Evolutionary conservation across 2,113 vertebrate species (phyloP).

Genomic region (Eulemur macaco): DNA sequence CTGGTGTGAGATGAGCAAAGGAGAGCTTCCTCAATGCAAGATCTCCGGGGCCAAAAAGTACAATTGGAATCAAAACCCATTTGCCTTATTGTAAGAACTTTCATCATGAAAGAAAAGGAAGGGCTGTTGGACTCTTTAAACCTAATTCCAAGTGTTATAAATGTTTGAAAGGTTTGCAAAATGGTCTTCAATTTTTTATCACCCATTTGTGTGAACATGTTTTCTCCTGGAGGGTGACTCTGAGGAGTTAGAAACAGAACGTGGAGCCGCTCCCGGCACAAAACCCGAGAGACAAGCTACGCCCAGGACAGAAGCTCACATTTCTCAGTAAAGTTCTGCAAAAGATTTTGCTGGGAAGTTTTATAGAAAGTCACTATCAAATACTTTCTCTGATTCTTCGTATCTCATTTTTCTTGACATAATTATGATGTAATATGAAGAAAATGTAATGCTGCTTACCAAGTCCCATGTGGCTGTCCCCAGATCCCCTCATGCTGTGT

Average conservation of each 20-base stretch:
- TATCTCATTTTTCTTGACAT: not conserved
- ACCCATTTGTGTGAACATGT: not conserved
- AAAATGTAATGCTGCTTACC: not conserved
- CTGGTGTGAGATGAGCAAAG: not conserved
- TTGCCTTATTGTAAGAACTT: not conserved
- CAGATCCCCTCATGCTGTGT: not conserved
- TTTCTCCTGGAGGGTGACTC: not conserved
- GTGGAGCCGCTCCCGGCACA: not conserved
- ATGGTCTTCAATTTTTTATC: slow-evolving; percentile 54
- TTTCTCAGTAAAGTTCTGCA: not conserved
- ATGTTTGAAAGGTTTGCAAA: slow-evolving; percentile 65
- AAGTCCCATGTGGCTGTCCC: not conserved
- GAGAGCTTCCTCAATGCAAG: not conserved
- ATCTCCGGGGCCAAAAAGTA: not conserved
- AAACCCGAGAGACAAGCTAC: fast-evolving
- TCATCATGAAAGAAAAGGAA: not conserved
- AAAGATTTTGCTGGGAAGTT: not conserved
- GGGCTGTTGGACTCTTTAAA: not conserved
- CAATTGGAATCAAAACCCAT: not conserved
- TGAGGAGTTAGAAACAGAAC: not conserved
- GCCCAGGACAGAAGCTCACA: too few relatives aligned
- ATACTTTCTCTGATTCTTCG: not conserved
- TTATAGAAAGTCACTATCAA: not conserved
- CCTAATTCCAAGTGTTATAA: slow-evolving; percentile 52
- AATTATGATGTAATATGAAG: not conserved